Evolutionary conservation across 2,888 invertebrate genomes (phyloP).

Genomic region (Argyresthia goedartella): DNA sequence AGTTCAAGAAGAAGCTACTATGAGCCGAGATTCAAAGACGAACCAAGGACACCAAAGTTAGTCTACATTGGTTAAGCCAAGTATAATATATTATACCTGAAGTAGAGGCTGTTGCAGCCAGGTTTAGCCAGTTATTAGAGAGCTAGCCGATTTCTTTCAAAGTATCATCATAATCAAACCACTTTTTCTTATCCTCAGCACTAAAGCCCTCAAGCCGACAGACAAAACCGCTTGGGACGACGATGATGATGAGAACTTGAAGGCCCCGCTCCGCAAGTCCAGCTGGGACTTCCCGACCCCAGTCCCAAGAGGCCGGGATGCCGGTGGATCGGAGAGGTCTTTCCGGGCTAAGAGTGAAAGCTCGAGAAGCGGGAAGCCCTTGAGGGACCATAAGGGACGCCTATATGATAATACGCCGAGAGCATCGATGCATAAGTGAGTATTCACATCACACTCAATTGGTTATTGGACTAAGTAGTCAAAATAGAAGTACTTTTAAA

Average conservation of each 20-base stretch:
- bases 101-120: no score
- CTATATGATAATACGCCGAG: conserved; percentile 79
- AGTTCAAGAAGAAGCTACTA: conserved; percentile 63
- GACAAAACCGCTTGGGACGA: conserved; percentile 81
- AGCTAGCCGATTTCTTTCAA: no score
- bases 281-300: conserved; percentile 97
- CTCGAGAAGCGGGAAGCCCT: conserved; percentile 32
- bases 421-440: conserved; percentile 87
- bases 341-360: conserved; percentile 38
- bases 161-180: no score
- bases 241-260: conserved; percentile 81
- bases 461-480: no score
- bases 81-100: no score
- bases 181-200: conserved; percentile 26
- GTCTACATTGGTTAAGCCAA: background rate
- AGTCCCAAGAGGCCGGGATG: conserved; percentile 50
- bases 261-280: conserved; percentile 75
- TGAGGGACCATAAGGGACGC: conserved; percentile 49
- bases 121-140: no score
- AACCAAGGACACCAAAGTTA: conserved; percentile 85
- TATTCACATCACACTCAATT: conserved; percentile 5
- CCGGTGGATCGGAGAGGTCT: conserved; percentile 42
- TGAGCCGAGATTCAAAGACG: conserved; percentile 82
- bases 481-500: no score
- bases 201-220: conserved; percentile 65